Percentiles rank a stretch among this genome's conserved stretches.
Conservation (phyloP, 2,113 vertebrate genomes). For the Macrotus californicus region DNA sequence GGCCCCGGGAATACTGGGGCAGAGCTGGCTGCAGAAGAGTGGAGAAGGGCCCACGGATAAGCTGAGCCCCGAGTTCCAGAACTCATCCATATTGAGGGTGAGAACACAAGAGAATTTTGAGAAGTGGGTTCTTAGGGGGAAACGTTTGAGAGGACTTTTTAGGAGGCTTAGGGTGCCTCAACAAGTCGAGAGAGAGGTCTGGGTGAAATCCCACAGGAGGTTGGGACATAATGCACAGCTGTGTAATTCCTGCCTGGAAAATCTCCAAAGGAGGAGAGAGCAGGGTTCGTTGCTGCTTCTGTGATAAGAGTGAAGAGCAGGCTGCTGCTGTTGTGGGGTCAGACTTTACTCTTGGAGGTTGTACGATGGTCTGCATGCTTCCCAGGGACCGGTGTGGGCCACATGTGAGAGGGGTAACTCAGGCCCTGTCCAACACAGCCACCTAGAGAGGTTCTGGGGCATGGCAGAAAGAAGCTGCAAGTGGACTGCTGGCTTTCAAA, state of each 20-base stretch:
- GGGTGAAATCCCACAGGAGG: background rate
- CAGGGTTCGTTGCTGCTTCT: accelerated
- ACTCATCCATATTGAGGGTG: background rate
- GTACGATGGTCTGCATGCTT: background rate
- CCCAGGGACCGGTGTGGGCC: background rate
- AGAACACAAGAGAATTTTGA: background rate
- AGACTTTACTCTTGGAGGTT: background rate
- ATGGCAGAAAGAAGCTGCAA: background rate
- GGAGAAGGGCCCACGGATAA: background rate
- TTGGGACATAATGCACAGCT: background rate
- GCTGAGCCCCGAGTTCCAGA: background rate
- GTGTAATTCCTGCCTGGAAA: background rate
- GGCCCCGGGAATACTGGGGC: background rate
- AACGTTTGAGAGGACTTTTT: background rate
- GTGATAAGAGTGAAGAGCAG: background rate
- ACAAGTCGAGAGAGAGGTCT: background rate
- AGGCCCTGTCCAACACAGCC: too few relatives aligned
- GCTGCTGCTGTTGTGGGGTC: background rate
- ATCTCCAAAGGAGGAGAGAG: background rate
- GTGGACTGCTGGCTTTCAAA: background rate
- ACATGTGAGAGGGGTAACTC: background rate
- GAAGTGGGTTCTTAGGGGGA: background rate
- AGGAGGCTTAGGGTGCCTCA: background rate
- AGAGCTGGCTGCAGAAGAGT: background rate
- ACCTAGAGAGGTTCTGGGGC: too few relatives aligned